These are phyloP conservation scores for Magallana nippona DNA, from an alignment of 2,888 invertebrate genomes.

Conservation along the genomic window DNA sequence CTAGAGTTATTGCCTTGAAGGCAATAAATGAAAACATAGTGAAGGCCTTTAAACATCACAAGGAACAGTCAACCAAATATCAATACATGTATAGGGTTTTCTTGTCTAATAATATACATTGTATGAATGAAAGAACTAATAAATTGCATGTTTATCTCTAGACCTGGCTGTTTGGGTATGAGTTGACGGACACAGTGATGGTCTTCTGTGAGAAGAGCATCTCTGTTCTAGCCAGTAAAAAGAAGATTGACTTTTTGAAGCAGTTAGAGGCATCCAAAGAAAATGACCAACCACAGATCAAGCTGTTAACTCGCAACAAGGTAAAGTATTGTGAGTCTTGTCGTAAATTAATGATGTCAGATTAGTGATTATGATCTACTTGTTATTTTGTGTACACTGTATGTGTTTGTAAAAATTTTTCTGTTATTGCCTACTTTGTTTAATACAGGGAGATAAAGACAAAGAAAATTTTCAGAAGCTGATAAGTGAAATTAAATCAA, in stretches of 20 bases:
- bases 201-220: constrained; percentile 92
- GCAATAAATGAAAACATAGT: too few relatives aligned
- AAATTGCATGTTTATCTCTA: constrained; percentile 79
- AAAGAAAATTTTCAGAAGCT: constrained; percentile 87
- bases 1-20: too few relatives aligned
- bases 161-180: constrained; percentile 98
- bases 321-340: constrained; percentile 80
- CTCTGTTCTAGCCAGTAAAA: constrained; percentile 96
- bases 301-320: constrained; percentile 93
- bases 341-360: background rate
- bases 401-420: background rate
- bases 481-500: constrained; percentile 90
- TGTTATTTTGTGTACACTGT: background rate
- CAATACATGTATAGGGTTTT: too few relatives aligned
- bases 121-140: too few relatives aligned
- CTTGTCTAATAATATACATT: too few relatives aligned
- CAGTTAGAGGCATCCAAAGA: constrained; percentile 82
- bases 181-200: constrained; percentile 96
- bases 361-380: background rate
- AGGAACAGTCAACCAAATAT: too few relatives aligned
- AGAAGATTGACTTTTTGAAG: constrained; percentile 97
- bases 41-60: too few relatives aligned
- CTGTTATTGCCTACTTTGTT: background rate
- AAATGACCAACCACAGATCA: constrained; percentile 88
- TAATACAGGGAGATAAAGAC: constrained; percentile 85